Evolutionary conservation across 2,888 invertebrate species (phyloP).

Genomic region (Athripsodes cinereus): DNA sequence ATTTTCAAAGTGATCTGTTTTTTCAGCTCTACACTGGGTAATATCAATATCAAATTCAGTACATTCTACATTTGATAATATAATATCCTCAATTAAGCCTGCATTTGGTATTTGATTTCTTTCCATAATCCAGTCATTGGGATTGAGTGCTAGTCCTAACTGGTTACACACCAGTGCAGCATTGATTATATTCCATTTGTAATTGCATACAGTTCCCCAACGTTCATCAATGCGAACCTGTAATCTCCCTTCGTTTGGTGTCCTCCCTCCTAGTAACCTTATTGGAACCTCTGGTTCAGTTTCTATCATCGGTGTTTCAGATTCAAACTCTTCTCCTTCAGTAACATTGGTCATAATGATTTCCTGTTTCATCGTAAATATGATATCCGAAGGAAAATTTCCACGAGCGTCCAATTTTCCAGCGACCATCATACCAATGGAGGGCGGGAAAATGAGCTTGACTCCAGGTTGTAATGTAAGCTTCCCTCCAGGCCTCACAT

Average conservation of each 20-base stretch:
- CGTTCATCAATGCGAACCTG: slow-evolving; percentile 77
- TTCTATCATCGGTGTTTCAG: slow-evolving; percentile 52
- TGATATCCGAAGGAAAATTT: slow-evolving; percentile 70
- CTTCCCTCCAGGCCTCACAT: slow-evolving; percentile 88
- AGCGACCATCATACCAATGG: slow-evolving; percentile 94
- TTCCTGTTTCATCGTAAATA: slow-evolving; percentile 74
- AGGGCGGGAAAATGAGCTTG: slow-evolving; percentile 81
- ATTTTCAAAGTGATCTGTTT: slow-evolving; percentile 72
- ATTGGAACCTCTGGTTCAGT: slow-evolving; percentile 63
- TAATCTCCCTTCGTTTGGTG: slow-evolving; percentile 78
- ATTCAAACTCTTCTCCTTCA: slow-evolving; percentile 50
- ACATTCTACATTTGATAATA: slow-evolving; percentile 85
- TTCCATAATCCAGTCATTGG: slow-evolving; percentile 84
- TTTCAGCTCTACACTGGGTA: slow-evolving; percentile 79
- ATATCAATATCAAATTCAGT: slow-evolving; percentile 87
- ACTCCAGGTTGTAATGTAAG: slow-evolving; percentile 85
- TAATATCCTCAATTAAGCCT: slow-evolving; percentile 68
- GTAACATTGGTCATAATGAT: slow-evolving; percentile 56
- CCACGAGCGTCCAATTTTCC: slow-evolving; percentile 83
- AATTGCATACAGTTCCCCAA: slow-evolving; percentile 98
- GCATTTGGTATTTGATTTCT: slow-evolving; percentile 74
- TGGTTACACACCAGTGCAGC: slow-evolving; percentile 95
- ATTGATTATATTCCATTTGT: slow-evolving; percentile 88
- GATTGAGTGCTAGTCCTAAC: slow-evolving; percentile 86
- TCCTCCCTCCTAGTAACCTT: slow-evolving; percentile 74